Conservation (phyloP, 2,113 vertebrate genomes). For the Hemicordylus capensis region DNA sequence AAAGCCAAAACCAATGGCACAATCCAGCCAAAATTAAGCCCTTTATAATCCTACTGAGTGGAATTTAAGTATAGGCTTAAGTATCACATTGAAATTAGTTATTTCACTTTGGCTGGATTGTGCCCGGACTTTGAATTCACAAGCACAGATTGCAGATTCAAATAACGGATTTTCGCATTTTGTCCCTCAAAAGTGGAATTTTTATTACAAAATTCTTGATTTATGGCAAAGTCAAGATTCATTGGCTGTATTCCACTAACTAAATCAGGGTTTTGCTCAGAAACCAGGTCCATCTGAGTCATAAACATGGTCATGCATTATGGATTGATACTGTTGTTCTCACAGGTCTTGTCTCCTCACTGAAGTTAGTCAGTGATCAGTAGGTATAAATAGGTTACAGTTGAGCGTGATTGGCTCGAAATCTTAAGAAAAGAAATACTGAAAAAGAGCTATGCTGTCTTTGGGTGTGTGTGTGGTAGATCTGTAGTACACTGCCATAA, state of each 20-base stretch:
- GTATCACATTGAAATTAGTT: background rate
- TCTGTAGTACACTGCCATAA: background rate
- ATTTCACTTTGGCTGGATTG: background rate
- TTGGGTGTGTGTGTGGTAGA: background rate
- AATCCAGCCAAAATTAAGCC: background rate
- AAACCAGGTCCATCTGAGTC: background rate
- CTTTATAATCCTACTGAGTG: background rate
- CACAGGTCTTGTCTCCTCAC: background rate
- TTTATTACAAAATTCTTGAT: too few relatives aligned
- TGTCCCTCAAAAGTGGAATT: too few relatives aligned
- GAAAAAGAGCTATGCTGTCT: background rate
- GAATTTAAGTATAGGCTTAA: background rate
- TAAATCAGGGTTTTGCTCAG: background rate
- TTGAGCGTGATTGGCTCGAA: background rate
- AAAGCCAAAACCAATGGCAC: background rate
- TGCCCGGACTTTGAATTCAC: background rate
- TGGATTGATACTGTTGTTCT: background rate
- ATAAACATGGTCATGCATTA: background rate
- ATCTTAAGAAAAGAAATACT: background rate
- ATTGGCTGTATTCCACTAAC: background rate
- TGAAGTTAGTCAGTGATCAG: background rate
- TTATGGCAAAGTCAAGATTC: background rate
- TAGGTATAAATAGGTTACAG: background rate
- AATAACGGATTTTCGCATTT: background rate
- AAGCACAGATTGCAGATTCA: background rate